Base-by-base conservation (phyloP, 2,113 vertebrate species). In the Glaucidium brasilianum region DNA sequence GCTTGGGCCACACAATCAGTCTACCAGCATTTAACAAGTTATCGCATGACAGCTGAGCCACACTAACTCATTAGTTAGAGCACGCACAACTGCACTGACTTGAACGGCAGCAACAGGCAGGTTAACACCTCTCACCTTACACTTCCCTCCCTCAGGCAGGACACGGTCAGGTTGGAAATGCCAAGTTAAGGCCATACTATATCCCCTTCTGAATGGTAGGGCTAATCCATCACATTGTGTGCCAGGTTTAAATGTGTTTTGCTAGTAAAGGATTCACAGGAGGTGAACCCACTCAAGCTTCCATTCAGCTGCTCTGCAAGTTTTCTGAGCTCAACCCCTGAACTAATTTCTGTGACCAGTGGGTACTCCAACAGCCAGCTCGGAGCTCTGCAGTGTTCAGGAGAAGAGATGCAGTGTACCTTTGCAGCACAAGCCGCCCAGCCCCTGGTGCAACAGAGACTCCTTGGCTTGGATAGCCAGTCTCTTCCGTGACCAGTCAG, bases 221-320 rank as follows among this genome's bases (percentile, higher is more conserved):
- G 20, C 35, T 74, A 39, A 27, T 12, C 27, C 1, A 1, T 22
- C 27, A 50, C 29, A 15, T 15, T 4, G 0, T 18, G 55, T 43
- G 32, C 53, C 43, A 21, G 18, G 32, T 34, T 85, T 55, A 32
- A 60, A 39, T 10, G 11, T 20, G 60, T 55, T 85, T 62, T 84
- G 47, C 64, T 66, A 39, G 49, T 35, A 74, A 27, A 68, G 10
- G 8, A 68, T 62, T 81, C 74, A 37, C 59, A 49, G 32, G 53
- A 80, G 20, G 66, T 18, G 41, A 60, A 45, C 32, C 10, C 59
- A 39, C 35, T 45, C 41, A 14, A 45, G 30, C 47, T 74, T 15
- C 41, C 34, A 30, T 11, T 78, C 41, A 37, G 32, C 18, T 22
- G 32, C 47, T 69, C 50, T 78, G 27, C 37, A 62, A 30, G 34